Evolutionary conservation across 1,140 invertebrate genomes (phyloP).

Genomic region (Neodiprion virginianus): DNA sequence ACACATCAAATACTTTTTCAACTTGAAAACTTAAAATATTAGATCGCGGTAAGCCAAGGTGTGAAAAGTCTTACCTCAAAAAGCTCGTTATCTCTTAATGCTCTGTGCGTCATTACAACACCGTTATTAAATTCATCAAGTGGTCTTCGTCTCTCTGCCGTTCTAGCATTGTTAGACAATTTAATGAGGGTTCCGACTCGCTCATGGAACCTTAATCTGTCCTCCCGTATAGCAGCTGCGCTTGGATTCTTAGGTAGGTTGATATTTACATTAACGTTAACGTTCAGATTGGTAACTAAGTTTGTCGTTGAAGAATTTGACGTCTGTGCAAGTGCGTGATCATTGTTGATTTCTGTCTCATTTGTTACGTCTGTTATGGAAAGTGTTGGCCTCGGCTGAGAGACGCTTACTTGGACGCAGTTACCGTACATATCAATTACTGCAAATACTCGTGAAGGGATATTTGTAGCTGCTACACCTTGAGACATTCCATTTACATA

Average conservation of each 20-base stretch:
- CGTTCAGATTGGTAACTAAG: conserved; percentile 57
- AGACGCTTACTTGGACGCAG: conserved; percentile 85
- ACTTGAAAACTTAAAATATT: neutral
- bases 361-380: conserved; percentile 41
- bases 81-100: conserved; percentile 85
- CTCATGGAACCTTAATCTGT: conserved; percentile 86
- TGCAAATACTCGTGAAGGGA: conserved; percentile 81
- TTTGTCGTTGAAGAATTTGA: conserved; percentile 54
- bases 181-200: conserved; percentile 88
- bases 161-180: conserved; percentile 82
- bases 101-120: conserved; percentile 90
- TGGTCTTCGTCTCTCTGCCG: conserved; percentile 84
- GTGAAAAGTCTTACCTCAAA: conserved; percentile 77
- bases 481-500: conserved; percentile 89
- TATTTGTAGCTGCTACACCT: conserved; percentile 80
- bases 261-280: conserved; percentile 60
- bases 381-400: conserved; percentile 42
- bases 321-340: conserved; percentile 47
- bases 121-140: conserved; percentile 96
- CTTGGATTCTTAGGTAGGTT: conserved; percentile 58
- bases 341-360: conserved; percentile 55
- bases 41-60: neutral
- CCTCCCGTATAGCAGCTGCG: conserved; percentile 55
- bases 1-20: neutral
- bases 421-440: conserved; percentile 93